Base-by-base conservation (phyloP, 2,113 vertebrate genomes). In the Ceyx cyanopectus region DNA sequence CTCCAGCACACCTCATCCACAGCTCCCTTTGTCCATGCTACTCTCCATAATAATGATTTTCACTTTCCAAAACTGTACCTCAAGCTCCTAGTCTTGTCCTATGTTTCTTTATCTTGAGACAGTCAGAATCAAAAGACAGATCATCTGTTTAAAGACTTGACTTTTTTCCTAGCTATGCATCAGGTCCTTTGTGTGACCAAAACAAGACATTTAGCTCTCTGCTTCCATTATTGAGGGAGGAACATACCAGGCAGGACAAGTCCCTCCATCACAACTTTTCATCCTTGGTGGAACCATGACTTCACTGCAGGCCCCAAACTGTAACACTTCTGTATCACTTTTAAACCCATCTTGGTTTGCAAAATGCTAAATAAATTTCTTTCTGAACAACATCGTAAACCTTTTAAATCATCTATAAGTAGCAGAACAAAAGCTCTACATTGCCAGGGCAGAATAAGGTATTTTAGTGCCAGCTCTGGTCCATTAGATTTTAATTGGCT, bases 401-500 rank as follows among this genome's bases (percentile, higher is more conserved):
- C 40, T 89, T 79, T 83, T 82, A 85, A 92, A 91, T 74, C 41
- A 65, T 1, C 0, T 56, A 76, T 74, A 95, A 92, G 79, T 48
- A 93, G 56, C 56, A 92, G 67, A 94, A 89, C 9, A 82, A 85
- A 94, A 83, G 34, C 34, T 45, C 40, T 61, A 40, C 29, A 62
- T 40, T 83, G 40, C 53, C 62, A 63, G 45, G 46, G 46, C 67
- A 94, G 67, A 93, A 74, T 48, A 85, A 74, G 63, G 30, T 85
- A 85, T 67, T 92, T 92, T 89, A 91, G 85, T 91, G 67, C 85
- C 61, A 93, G 19, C 51, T 57, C 75, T 87, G 89, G 85, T 65
- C 94, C 87, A 81, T 93, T 89, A 91, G 91, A 87, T 78, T 95
- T 92, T 96, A 95, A 95, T 89, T 94, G 84, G 68, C 79, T 96